These are phyloP conservation scores for Aythya baeri DNA, from an alignment of 2,113 vertebrate genomes.

Conservation along the genomic window DNA sequence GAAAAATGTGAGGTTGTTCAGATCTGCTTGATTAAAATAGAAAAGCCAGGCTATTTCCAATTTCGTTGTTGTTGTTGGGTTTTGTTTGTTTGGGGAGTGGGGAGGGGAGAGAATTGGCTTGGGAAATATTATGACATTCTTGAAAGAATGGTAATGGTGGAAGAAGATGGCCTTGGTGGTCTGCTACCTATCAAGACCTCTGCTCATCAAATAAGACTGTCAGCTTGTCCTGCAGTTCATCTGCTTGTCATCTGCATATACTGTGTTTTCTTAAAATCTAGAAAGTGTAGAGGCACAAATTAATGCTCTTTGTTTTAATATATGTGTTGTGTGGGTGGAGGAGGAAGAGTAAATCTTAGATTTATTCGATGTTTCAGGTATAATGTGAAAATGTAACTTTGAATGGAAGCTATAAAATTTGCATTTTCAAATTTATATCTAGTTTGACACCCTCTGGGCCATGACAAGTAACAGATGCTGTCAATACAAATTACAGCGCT, in stretches of 20 bases:
- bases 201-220: not conserved
- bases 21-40: not conserved
- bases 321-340: not conserved
- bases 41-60: not conserved
- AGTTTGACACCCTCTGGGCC: conserved; percentile 28
- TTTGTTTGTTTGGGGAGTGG: not conserved
- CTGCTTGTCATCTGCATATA: not conserved
- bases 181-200: not conserved
- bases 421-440: conserved; percentile 61
- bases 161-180: not conserved
- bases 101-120: not conserved
- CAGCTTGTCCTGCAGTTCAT: not conserved
- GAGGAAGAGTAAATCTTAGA: not conserved
- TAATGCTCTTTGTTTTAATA: not conserved
- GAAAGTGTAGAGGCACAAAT: not conserved
- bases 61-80: rapidly evolving
- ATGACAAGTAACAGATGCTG: conserved; percentile 63
- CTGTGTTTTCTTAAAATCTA: not conserved
- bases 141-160: not conserved
- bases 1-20: not conserved
- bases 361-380: conserved; percentile 42
- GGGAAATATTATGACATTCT: not conserved
- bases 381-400: conserved; percentile 49
- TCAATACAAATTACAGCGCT: conserved; percentile 55
- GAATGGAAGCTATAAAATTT: conserved; percentile 47